Conservation (phyloP, 2,888 invertebrate genomes). For the Luffia ferchaultella region DNA sequence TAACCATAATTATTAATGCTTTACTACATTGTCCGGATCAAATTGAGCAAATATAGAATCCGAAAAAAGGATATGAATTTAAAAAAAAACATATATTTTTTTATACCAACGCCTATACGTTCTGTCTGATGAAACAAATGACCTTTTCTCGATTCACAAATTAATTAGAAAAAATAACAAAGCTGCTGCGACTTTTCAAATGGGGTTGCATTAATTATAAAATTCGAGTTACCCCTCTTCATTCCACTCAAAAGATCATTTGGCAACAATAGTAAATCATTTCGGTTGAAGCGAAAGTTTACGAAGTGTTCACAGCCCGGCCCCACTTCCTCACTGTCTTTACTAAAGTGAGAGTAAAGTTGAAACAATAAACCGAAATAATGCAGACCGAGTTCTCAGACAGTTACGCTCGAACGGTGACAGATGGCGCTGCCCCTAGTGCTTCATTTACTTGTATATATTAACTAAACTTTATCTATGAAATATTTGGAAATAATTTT, state of each 20-base stretch:
- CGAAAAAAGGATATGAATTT: too few relatives aligned
- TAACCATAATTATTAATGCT: too few relatives aligned
- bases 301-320: not conserved
- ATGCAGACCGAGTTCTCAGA: slow-evolving; percentile 3
- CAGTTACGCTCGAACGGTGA: slow-evolving; percentile 4
- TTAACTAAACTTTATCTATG: too few relatives aligned
- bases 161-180: too few relatives aligned
- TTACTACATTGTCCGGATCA: too few relatives aligned
- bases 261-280: not conserved
- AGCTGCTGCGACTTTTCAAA: not conserved
- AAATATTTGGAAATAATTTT: too few relatives aligned
- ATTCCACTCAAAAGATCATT: not conserved
- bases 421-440: slow-evolving; percentile 3
- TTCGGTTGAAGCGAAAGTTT: slow-evolving; percentile 3
- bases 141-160: not conserved
- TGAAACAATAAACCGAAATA: slow-evolving; percentile 7
- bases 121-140: too few relatives aligned
- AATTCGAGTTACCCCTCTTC: not conserved
- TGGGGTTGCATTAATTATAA: not conserved
- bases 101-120: too few relatives aligned
- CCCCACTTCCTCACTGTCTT: slow-evolving; percentile 2
- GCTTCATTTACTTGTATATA: too few relatives aligned
- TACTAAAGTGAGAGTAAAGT: slow-evolving; percentile 2
- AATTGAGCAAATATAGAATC: too few relatives aligned
- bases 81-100: too few relatives aligned